Percentiles rank a stretch among this genome's conserved stretches.
Conservation (phyloP, 2,888 invertebrate genomes). For the Ganaspis brasiliensis region DNA sequence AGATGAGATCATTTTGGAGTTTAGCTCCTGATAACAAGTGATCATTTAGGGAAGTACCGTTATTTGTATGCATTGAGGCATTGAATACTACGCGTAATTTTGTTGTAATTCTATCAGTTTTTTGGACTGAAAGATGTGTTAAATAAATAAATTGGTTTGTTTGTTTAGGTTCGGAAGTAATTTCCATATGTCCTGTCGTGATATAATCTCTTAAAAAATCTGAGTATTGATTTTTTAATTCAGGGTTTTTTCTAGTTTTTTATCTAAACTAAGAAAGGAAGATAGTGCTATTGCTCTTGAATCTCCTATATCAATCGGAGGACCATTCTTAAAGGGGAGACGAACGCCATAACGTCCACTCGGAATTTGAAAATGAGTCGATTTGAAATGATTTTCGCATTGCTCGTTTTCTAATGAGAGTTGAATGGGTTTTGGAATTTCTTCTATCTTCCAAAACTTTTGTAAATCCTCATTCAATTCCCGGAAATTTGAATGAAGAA, state of each 20-base stretch:
- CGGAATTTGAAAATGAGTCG: neutral
- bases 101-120: neutral
- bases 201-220: conserved; percentile 1
- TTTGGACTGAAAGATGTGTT: neutral
- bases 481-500: neutral
- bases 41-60: neutral
- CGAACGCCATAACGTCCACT: neutral
- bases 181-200: neutral
- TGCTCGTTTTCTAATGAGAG: neutral
- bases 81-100: conserved; percentile 23
- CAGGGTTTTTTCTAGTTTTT: neutral
- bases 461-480: neutral
- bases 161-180: neutral
- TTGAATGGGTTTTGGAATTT: neutral
- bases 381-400: neutral
- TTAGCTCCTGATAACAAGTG: neutral
- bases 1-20: conserved; percentile 1
- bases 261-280: neutral
- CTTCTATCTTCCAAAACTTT: neutral
- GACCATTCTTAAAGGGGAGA: neutral
- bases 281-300: neutral
- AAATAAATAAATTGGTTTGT: neutral
- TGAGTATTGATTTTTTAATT: neutral
- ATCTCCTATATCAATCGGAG: neutral
- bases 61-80: conserved; percentile 1